phyloP scores from a whole-genome alignment of 2,113 vertebrate species.

The Nicator chloris region DNA sequence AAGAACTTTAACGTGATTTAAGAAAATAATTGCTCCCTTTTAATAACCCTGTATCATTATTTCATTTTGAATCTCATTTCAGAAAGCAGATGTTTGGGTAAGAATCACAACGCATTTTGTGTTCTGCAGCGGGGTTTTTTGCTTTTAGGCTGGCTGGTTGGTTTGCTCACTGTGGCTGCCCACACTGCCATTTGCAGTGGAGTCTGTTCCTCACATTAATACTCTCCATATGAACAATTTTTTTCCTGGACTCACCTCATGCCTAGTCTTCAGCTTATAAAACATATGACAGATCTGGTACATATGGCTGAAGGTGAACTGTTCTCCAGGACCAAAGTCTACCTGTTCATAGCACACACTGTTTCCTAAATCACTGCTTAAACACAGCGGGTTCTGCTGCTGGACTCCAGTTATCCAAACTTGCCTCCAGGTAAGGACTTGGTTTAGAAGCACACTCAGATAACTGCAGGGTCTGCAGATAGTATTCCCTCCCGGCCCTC shows the following conservation, averaged over 20 bases:
- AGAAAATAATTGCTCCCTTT: not conserved
- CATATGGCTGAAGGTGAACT: not conserved
- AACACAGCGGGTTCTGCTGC: not conserved
- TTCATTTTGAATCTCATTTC: not conserved
- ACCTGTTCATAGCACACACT: not conserved
- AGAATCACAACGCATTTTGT: not conserved
- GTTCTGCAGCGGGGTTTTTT: not conserved
- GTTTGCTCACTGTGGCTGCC: not conserved
- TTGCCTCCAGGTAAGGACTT: not conserved
- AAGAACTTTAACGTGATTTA: not conserved
- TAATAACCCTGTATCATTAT: not conserved
- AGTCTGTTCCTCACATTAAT: slow-evolving; percentile 24
- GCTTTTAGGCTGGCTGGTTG: not conserved
- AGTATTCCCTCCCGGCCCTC: not conserved
- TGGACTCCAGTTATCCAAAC: not conserved
- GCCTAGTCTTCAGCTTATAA: not conserved
- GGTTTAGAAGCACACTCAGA: not conserved
- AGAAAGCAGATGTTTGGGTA: not conserved
- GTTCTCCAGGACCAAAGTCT: not conserved
- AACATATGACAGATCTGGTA: not conserved
- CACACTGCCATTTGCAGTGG: not conserved
- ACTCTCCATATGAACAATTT: not conserved
- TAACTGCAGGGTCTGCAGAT: not conserved
- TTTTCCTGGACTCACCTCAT: not conserved
- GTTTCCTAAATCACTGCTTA: not conserved